Conservation (phyloP, 2,888 invertebrate genomes). For the Heliothis peltigera region DNA sequence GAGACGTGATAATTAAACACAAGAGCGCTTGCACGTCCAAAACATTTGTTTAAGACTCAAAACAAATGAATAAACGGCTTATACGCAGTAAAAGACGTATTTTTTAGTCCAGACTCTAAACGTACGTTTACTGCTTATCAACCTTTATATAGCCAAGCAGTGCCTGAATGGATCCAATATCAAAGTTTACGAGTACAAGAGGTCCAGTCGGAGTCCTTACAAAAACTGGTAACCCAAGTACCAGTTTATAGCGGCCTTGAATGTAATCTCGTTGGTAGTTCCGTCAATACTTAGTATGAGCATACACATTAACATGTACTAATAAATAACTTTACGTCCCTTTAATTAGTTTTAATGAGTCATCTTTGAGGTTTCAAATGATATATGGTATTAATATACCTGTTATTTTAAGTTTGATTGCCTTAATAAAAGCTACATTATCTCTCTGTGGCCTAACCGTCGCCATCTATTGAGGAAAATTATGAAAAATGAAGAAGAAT, state of each 20-base stretch:
- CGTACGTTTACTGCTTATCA: slow-evolving; percentile 25
- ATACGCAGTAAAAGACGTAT: neutral
- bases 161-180: slow-evolving; percentile 30
- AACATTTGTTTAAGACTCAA: slow-evolving; percentile 5
- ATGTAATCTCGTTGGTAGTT: slow-evolving; percentile 38
- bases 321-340: slow-evolving; percentile 11
- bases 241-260: slow-evolving; percentile 44
- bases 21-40: neutral
- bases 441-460: too few species aligned
- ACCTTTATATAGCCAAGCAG: slow-evolving; percentile 14
- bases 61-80: neutral
- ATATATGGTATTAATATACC: too few species aligned
- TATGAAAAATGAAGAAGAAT: too few species aligned
- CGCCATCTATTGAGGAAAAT: too few species aligned
- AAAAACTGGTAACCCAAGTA: slow-evolving; percentile 35
- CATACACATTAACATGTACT: slow-evolving; percentile 18
- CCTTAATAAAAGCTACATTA: too few species aligned
- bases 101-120: too few species aligned
- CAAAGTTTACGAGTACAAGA: slow-evolving; percentile 37
- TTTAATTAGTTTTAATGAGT: slow-evolving; percentile 6
- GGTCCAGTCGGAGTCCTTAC: slow-evolving; percentile 25
- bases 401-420: too few species aligned
- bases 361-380: neutral
- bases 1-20: neutral
- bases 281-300: slow-evolving; percentile 21